Conservation (phyloP, 2,113 vertebrate species). For the Plecotus auritus region DNA sequence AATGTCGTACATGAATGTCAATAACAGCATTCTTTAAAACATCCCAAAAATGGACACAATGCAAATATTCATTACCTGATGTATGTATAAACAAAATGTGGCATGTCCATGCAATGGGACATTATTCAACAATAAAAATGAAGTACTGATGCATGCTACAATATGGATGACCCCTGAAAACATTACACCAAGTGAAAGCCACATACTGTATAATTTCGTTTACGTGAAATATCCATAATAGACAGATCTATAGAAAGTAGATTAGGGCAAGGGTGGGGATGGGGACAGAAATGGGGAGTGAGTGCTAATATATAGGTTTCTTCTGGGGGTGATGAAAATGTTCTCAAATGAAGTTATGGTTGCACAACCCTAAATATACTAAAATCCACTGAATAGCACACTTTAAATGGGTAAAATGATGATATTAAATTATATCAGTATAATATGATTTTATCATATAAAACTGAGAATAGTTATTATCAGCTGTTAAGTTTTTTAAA, state of each 20-base stretch:
- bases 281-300: neutral
- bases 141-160: neutral
- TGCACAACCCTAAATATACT: neutral
- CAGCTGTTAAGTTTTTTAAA: neutral
- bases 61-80: neutral
- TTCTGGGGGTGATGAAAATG: neutral
- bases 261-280: neutral
- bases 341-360: neutral
- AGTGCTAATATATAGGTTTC: neutral
- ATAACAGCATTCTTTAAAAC: neutral
- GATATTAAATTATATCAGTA: neutral
- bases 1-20: neutral
- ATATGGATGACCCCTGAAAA: neutral
- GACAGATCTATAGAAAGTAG: neutral
- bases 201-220: neutral
- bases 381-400: neutral
- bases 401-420: neutral
- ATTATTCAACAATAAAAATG: neutral
- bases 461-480: neutral
- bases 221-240: neutral
- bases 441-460: neutral
- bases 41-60: neutral
- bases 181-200: neutral
- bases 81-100: neutral
- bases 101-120: neutral